Percentiles rank a stretch among this genome's conserved stretches.
Evolutionary conservation across 2,888 invertebrate species (phyloP).

Genomic region (Amblyteles armatorius): DNA sequence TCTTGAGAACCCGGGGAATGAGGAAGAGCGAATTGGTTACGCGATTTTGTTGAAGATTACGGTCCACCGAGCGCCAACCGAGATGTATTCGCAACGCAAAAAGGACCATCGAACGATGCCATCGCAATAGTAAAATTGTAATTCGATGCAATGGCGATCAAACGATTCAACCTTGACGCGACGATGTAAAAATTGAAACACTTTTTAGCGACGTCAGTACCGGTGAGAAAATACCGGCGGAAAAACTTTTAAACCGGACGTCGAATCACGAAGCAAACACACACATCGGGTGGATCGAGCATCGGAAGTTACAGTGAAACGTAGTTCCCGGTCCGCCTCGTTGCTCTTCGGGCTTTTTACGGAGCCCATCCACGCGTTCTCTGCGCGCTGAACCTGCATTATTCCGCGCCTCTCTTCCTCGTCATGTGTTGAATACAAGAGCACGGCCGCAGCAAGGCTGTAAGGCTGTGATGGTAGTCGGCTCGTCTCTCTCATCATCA

Average conservation of each 20-base stretch:
- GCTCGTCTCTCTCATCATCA: conserved; percentile 28
- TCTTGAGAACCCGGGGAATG: neutral
- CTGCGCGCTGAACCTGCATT: conserved; percentile 41
- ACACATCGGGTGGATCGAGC: neutral
- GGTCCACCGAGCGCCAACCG: neutral
- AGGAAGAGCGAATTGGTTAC: neutral
- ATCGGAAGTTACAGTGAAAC: neutral
- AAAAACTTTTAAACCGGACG: too few species aligned
- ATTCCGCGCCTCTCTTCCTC: conserved; percentile 28
- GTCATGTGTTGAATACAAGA: neutral
- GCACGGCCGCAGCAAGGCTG: neutral
- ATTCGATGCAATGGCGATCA: too few species aligned
- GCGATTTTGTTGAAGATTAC: neutral
- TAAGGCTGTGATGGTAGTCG: neutral
- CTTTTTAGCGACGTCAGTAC: too few species aligned
- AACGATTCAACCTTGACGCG: too few species aligned
- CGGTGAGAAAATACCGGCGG: too few species aligned
- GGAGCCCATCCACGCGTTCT: conserved; percentile 38
- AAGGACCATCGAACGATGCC: too few species aligned
- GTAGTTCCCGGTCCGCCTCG: conserved; percentile 19
- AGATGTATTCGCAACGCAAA: neutral
- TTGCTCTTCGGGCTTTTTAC: conserved; percentile 43
- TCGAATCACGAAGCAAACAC: neutral
- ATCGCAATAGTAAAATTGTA: neutral
- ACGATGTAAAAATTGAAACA: too few species aligned